These are phyloP conservation scores for Elgaria multicarinata DNA, from an alignment of 2,113 vertebrate genomes.

Conservation along the genomic window DNA sequence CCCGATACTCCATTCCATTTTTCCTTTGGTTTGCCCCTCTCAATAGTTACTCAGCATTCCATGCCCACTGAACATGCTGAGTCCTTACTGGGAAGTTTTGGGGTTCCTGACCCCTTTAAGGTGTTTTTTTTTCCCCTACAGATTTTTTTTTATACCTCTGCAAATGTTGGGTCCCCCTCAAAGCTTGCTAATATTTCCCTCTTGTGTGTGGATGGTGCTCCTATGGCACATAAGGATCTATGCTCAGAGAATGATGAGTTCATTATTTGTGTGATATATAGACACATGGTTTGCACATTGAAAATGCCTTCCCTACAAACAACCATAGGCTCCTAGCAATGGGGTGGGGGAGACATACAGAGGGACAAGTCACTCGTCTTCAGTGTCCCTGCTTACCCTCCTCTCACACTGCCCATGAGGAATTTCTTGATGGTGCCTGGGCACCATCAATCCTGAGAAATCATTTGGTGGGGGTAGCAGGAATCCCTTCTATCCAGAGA, in stretches of 20 bases:
- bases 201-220: neutral
- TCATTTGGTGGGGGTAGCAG: neutral
- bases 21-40: neutral
- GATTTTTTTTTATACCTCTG: neutral
- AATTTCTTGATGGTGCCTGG: neutral
- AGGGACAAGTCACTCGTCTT: no score
- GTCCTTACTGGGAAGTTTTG: neutral
- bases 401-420: neutral
- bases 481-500: neutral
- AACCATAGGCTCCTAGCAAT: no score
- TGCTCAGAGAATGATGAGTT: neutral
- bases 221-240: neutral
- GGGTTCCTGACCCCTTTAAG: no score
- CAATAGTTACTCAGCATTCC: neutral
- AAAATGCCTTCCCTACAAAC: no score
- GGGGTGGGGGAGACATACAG: no score
- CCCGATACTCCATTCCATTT: neutral
- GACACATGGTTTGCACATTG: no score
- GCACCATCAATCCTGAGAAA: neutral
- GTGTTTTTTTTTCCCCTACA: no score
- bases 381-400: no score
- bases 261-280: no score
- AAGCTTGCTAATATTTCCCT: neutral
- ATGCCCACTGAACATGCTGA: neutral
- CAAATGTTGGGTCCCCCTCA: neutral